Evolutionary conservation across 2,888 invertebrate genomes (phyloP).

Genomic region (Agrochola macilenta): DNA sequence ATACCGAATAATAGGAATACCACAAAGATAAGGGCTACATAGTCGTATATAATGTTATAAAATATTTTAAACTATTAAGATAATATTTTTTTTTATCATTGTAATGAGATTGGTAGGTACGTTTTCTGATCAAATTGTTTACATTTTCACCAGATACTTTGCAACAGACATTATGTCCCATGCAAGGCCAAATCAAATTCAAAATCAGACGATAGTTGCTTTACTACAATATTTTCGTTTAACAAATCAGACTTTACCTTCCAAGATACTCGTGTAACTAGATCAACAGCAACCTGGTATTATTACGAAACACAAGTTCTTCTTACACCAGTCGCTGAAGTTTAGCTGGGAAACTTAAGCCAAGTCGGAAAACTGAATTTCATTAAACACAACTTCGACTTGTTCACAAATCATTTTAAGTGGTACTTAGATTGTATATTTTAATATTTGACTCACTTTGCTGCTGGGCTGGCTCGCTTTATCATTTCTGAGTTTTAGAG

Average conservation of each 20-base stretch:
- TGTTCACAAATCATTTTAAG: slow-evolving; percentile 59
- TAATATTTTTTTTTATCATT: background rate
- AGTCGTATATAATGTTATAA: background rate
- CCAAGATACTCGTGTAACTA: background rate
- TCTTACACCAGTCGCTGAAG: slow-evolving; percentile 31
- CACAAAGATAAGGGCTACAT: background rate
- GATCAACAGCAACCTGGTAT: slow-evolving; percentile 11
- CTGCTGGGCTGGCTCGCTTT: slow-evolving; percentile 23
- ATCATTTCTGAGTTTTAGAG: slow-evolving; percentile 14
- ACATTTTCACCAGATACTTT: background rate
- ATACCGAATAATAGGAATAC: background rate
- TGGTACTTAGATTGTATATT: slow-evolving; percentile 52
- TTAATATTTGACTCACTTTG: slow-evolving; percentile 42
- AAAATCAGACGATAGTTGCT: background rate
- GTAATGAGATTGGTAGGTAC: background rate
- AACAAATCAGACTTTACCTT: background rate
- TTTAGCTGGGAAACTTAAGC: slow-evolving; percentile 40
- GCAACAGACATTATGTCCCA: background rate
- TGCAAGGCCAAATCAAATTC: background rate
- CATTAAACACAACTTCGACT: slow-evolving; percentile 56
- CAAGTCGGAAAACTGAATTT: slow-evolving; percentile 57
- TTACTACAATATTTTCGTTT: too few species aligned
- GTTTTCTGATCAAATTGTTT: background rate
- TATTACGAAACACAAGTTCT: slow-evolving; percentile 29
- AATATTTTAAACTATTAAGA: background rate